phyloP scores from a whole-genome alignment of 2,888 invertebrate genomes.

The Margaritifera margaritifera region DNA sequence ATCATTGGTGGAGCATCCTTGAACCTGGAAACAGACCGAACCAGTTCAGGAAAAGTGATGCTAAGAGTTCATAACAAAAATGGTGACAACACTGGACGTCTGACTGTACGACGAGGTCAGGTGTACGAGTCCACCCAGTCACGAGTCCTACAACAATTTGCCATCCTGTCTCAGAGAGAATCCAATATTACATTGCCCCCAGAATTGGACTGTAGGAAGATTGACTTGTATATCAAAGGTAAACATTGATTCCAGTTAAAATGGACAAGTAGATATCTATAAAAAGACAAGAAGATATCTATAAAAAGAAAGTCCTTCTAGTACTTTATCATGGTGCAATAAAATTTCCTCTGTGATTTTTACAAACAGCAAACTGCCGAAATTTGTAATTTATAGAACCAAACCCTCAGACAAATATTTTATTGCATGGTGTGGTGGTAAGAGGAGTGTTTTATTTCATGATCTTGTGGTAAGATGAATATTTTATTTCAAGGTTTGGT shows the following conservation, averaged over 20 bases:
- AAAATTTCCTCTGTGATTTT: too few relatives aligned
- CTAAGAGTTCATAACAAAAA: constrained; percentile 29
- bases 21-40: constrained; percentile 34
- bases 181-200: constrained; percentile 44
- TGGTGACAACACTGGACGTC: constrained; percentile 52
- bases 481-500: too few relatives aligned
- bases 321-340: too few relatives aligned
- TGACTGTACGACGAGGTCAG: constrained; percentile 42
- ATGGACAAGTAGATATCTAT: too few relatives aligned
- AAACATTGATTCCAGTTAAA: neutral
- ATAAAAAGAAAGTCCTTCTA: too few relatives aligned
- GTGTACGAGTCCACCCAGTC: constrained; percentile 27
- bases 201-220: constrained; percentile 46
- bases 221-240: constrained; percentile 57
- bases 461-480: too few relatives aligned
- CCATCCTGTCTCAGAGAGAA: constrained; percentile 41
- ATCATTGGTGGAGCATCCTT: constrained; percentile 51
- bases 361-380: too few relatives aligned
- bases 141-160: constrained; percentile 43
- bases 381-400: too few relatives aligned
- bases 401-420: too few relatives aligned
- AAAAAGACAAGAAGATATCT: too few relatives aligned
- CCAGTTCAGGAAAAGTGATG: constrained; percentile 5
- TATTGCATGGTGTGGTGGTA: too few relatives aligned
- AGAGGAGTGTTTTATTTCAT: too few relatives aligned